Conservation (phyloP, 2,888 invertebrate genomes). For the Drosophila rellima region DNA sequence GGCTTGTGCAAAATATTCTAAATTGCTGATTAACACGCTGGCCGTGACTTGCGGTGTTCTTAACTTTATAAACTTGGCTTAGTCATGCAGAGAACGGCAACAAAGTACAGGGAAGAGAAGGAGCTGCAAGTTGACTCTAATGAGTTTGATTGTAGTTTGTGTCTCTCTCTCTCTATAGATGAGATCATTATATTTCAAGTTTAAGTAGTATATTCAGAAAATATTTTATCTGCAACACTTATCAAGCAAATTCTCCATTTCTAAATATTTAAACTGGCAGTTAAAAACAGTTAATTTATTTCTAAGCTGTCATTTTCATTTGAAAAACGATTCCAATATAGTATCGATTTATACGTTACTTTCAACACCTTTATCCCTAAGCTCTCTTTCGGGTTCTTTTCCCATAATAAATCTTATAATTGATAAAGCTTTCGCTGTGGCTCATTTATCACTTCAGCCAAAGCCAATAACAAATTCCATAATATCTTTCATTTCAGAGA, state of each 20-base stretch:
- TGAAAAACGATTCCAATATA: slow-evolving; percentile 6
- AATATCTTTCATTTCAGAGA: slow-evolving; percentile 47
- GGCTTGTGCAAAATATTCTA: slow-evolving; percentile 72
- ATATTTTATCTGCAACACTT: not conserved
- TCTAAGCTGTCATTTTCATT: not conserved
- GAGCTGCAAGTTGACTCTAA: slow-evolving; percentile 49
- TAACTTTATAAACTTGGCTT: slow-evolving; percentile 49
- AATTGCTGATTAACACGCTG: slow-evolving; percentile 81
- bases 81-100: slow-evolving; percentile 56
- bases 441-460: slow-evolving; percentile 56
- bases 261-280: not conserved
- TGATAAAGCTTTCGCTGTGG: slow-evolving; percentile 60
- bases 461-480: slow-evolving; percentile 30
- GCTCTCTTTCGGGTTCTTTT: slow-evolving; percentile 20
- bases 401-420: slow-evolving; percentile 19
- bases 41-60: slow-evolving; percentile 34
- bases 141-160: slow-evolving; percentile 51
- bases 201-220: not conserved
- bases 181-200: slow-evolving; percentile 7
- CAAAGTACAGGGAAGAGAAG: slow-evolving; percentile 30
- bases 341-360: not conserved
- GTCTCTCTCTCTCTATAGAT: not conserved
- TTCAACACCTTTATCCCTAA: slow-evolving; percentile 7
- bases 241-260: not conserved
- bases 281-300: not conserved